Evolutionary conservation across 2,113 vertebrate genomes (phyloP).

Genomic region (Colinus virginianus): DNA sequence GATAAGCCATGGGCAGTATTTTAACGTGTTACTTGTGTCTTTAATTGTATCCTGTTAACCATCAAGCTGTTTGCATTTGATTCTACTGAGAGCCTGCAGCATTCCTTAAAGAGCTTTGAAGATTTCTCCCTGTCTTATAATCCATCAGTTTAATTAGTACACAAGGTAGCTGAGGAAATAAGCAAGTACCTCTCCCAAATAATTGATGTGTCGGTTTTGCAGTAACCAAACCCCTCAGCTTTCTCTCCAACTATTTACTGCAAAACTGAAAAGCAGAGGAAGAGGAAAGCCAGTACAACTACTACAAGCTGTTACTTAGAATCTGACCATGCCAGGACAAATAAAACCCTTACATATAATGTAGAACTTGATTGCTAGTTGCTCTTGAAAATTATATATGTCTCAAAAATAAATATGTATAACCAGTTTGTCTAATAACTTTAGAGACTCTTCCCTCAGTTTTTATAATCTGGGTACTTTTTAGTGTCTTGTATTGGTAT

Average conservation of each 20-base stretch:
- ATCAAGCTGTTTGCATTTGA: conserved; percentile 17
- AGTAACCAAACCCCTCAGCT: neutral
- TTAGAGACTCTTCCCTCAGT: neutral
- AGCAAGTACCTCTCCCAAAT: conserved; percentile 18
- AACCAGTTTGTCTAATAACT: neutral
- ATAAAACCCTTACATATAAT: neutral
- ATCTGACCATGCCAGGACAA: neutral
- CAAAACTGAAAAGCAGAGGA: neutral
- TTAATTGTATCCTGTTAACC: conserved; percentile 24
- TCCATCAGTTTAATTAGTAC: conserved; percentile 40
- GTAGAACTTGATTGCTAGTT: neutral
- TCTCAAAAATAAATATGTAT: no score
- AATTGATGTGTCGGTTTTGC: neutral
- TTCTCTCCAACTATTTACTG: neutral
- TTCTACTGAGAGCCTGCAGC: conserved; percentile 7
- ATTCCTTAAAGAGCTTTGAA: conserved; percentile 28
- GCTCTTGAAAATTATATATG: neutral
- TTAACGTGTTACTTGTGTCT: neutral
- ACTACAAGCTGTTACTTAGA: neutral
- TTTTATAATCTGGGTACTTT: neutral
- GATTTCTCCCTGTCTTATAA: conserved; percentile 25
- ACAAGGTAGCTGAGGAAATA: conserved; percentile 1
- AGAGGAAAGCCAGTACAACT: neutral
- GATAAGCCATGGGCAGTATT: neutral
- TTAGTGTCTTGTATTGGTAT: neutral